Evolutionary conservation across 2,888 invertebrate species (phyloP).

Genomic region (Rhingia campestris): DNA sequence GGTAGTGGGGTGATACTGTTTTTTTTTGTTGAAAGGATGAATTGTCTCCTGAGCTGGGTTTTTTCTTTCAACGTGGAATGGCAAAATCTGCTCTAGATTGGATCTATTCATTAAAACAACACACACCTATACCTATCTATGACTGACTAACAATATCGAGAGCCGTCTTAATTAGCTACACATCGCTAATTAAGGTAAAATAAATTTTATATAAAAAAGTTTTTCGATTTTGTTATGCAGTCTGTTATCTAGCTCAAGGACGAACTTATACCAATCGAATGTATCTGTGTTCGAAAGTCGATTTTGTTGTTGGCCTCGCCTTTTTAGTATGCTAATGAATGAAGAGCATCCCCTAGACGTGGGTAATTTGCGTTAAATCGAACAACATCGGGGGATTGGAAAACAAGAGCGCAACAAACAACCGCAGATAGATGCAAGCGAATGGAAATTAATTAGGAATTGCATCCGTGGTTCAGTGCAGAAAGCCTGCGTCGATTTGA

Average conservation of each 20-base stretch:
- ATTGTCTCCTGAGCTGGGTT: neutral
- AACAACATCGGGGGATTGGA: neutral
- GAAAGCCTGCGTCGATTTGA: constrained; percentile 26
- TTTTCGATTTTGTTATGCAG: neutral
- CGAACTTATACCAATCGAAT: constrained; percentile 6
- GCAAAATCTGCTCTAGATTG: neutral
- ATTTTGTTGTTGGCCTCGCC: neutral
- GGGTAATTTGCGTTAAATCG: constrained; percentile 14
- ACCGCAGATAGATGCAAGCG: constrained; percentile 5
- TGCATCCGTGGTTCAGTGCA: constrained; percentile 14
- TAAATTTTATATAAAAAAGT: neutral
- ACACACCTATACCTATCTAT: neutral
- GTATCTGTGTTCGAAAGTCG: neutral
- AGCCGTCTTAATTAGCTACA: neutral
- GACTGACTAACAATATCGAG: neutral
- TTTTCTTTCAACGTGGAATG: neutral
- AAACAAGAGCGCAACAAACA: neutral
- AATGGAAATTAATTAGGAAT: constrained; percentile 28
- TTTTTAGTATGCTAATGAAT: neutral
- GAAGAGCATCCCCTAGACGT: constrained; percentile 11
- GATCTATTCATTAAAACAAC: no score
- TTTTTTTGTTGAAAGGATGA: constrained; percentile 6
- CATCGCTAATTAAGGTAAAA: constrained; percentile 14
- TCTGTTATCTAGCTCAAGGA: neutral
- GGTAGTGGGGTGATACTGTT: neutral